A percentile compares a stretch with the other conserved stretches of the same genome.
Evolutionary conservation across 2,797 vertebrate genomes (phyloP).

Genomic region (Acanthis flammea): DNA sequence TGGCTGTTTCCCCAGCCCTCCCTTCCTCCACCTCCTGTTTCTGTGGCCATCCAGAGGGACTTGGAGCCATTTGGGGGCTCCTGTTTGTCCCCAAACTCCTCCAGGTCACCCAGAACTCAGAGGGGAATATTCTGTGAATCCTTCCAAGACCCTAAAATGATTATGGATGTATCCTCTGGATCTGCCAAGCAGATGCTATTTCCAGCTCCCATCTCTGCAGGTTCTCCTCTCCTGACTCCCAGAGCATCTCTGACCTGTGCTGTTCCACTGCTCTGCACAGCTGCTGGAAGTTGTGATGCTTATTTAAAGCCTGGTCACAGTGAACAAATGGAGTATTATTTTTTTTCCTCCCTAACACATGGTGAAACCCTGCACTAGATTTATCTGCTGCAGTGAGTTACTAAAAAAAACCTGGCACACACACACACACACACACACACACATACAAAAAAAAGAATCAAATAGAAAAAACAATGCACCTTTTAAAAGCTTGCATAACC

Average conservation of each 20-base stretch:
- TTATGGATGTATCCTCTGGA: neutral
- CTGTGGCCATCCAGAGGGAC: neutral
- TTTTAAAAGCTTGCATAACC: conserved; percentile 48
- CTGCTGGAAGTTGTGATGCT: conserved; percentile 20
- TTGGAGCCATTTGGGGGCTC: neutral
- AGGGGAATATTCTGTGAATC: neutral
- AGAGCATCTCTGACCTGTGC: neutral
- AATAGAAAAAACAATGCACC: conserved; percentile 13
- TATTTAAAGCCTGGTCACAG: conserved; percentile 17
- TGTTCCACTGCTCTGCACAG: neutral
- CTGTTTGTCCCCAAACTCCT: neutral
- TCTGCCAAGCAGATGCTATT: neutral
- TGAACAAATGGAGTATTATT: neutral
- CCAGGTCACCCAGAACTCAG: neutral
- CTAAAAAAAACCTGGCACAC: neutral
- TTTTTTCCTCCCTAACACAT: neutral
- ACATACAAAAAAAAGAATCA: neutral
- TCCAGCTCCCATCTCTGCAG: conserved; percentile 7
- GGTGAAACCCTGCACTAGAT: conserved; percentile 36
- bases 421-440: neutral
- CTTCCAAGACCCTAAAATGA: neutral
- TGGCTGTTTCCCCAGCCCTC: neutral
- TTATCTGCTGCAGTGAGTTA: conserved; percentile 27
- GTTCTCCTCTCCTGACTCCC: neutral
- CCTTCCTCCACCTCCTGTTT: neutral